Conservation (phyloP, 2,113 vertebrate species). For the Esox niger region DNA sequence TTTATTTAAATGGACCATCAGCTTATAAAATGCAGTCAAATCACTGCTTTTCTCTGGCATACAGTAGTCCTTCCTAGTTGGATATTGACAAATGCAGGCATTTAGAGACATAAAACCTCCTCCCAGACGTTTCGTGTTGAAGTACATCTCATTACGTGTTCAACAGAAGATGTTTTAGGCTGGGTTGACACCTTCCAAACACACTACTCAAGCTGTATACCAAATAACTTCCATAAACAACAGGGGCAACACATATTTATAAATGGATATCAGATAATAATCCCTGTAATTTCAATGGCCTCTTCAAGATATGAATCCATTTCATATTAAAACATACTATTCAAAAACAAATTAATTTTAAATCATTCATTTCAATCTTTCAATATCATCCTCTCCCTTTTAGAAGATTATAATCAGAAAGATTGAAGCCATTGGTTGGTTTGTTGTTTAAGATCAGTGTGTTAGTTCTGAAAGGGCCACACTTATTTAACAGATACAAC, state of each 20-base stretch:
- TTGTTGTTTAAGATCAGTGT: too few relatives aligned
- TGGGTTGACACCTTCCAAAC: not conserved
- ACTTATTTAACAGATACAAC: not conserved
- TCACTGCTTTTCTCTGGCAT: not conserved
- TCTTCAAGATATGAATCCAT: slow-evolving; percentile 40
- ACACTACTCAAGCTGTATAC: not conserved
- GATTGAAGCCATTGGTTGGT: too few relatives aligned
- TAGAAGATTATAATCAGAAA: too few relatives aligned
- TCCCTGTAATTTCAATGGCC: too few relatives aligned
- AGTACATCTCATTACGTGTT: not conserved
- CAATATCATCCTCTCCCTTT: too few relatives aligned
- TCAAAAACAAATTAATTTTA: not conserved
- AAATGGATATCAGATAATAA: too few relatives aligned
- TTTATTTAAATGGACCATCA: too few relatives aligned
- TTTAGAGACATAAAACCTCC: not conserved
- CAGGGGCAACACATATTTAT: too few relatives aligned
- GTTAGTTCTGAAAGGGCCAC: slow-evolving; percentile 39
- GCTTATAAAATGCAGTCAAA: not conserved
- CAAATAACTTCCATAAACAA: too few relatives aligned
- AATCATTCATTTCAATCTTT: too few relatives aligned
- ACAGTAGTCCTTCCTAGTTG: not conserved
- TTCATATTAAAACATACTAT: not conserved
- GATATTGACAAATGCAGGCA: not conserved
- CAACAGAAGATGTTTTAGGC: not conserved
- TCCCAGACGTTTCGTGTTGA: not conserved